Conservation (phyloP, 2,113 vertebrate genomes). For the Anarhynchus alexandrinus region DNA sequence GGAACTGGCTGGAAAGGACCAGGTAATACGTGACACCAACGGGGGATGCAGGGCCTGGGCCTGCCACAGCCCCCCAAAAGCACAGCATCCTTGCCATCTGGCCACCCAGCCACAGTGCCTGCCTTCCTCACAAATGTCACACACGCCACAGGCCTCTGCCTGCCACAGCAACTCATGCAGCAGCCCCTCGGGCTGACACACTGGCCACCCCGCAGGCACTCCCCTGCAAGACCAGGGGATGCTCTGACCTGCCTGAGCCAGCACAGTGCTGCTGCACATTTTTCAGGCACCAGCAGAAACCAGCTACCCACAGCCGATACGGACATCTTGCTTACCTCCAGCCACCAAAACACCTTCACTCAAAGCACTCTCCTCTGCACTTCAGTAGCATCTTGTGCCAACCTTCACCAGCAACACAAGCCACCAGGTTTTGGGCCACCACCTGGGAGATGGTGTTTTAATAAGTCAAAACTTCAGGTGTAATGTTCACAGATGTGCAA, state of each 20-base stretch:
- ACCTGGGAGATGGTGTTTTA: not conserved
- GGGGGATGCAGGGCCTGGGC: too few relatives aligned
- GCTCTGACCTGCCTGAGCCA: not conserved
- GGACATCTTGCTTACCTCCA: not conserved
- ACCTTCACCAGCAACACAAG: not conserved
- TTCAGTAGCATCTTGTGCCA: not conserved
- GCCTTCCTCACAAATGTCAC: not conserved
- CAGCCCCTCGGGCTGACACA: not conserved
- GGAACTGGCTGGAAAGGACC: not conserved
- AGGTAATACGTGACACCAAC: fast-evolving
- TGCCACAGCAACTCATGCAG: not conserved
- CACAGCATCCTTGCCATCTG: not conserved
- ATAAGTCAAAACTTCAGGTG: not conserved
- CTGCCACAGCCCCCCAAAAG: fast-evolving
- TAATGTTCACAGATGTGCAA: not conserved
- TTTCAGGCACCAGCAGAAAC: not conserved
- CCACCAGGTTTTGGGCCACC: not conserved
- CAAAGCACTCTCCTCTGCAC: not conserved
- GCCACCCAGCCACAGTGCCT: not conserved
- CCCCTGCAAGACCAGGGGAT: not conserved
- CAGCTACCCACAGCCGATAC: not conserved
- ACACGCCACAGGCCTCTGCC: not conserved
- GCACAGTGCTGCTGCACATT: not conserved
- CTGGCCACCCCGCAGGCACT: not conserved
- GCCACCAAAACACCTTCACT: not conserved